These are phyloP conservation scores for Sthenelais limicola DNA, from an alignment of 2,888 invertebrate genomes.

Conservation along the genomic window DNA sequence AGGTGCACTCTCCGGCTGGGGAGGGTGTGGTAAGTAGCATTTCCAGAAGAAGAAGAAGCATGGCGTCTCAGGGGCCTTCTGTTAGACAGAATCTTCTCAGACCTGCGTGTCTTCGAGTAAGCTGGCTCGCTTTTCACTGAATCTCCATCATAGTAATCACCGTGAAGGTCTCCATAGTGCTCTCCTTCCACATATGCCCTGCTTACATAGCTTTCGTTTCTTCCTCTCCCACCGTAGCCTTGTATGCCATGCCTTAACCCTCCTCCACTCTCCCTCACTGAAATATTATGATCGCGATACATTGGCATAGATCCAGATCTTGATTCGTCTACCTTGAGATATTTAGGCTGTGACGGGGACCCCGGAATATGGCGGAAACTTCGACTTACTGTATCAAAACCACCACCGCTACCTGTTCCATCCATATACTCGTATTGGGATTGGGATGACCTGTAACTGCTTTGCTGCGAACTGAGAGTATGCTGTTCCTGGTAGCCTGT, in stretches of 20 bases:
- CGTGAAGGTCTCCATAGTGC: not conserved
- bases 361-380: slow-evolving; percentile 11
- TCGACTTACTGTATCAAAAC: slow-evolving; percentile 10
- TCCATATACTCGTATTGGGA: not conserved
- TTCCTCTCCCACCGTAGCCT: slow-evolving; percentile 1
- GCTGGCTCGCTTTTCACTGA: slow-evolving; percentile 35
- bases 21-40: not conserved
- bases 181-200: slow-evolving; percentile 22
- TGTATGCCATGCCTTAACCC: slow-evolving; percentile 8
- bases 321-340: slow-evolving; percentile 42
- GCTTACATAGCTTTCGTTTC: slow-evolving; percentile 7
- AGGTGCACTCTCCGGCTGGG: slow-evolving; percentile 11
- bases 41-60: not conserved
- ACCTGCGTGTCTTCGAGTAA: slow-evolving; percentile 7
- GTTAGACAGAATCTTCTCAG: not conserved
- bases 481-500: slow-evolving; percentile 31
- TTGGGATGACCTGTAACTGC: not conserved
- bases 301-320: not conserved
- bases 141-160: slow-evolving; percentile 9
- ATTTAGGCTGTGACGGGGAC: slow-evolving; percentile 25
- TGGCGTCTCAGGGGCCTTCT: not conserved
- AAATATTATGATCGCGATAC: not conserved
- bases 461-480: slow-evolving; percentile 24
- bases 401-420: slow-evolving; percentile 15
- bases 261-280: not conserved